These are phyloP conservation scores for Oopsacas minuta DNA, from an alignment of 37 sponge, comb jelly and placozoan species.

Conservation along the genomic window DNA sequence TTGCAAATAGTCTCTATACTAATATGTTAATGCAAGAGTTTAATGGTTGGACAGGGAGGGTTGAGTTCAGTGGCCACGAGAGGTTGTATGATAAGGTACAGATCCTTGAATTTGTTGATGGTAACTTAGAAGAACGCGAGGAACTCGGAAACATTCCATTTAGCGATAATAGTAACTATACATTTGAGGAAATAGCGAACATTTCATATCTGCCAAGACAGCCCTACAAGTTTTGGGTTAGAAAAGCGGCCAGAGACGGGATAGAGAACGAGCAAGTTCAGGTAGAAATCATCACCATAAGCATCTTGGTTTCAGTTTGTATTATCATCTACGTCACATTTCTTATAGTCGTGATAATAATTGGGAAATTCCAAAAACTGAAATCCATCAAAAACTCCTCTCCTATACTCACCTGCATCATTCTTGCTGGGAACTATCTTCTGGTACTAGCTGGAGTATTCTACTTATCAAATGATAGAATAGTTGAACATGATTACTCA, in stretches of 20 bases:
- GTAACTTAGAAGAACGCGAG: not conserved
- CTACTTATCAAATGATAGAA: not conserved
- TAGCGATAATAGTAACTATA: not conserved
- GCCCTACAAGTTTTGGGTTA: not conserved
- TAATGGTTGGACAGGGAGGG: not conserved
- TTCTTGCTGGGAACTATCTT: constrained; percentile 5
- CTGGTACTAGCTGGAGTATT: not conserved
- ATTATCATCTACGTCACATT: not conserved
- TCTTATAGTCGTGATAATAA: not conserved
- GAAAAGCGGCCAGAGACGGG: not conserved
- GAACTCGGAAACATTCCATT: not conserved
- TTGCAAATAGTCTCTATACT: not conserved
- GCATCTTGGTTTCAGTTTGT: not conserved
- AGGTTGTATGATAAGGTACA: not conserved
- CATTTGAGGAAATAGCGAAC: not conserved
- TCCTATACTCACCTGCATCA: not conserved
- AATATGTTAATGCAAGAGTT: not conserved
- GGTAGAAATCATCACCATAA: not conserved
- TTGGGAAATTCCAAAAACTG: not conserved
- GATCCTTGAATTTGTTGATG: not conserved
- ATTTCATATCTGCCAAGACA: not conserved
- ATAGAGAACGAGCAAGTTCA: not conserved
- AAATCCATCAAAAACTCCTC: not conserved
- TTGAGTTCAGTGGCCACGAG: not conserved
- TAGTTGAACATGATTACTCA: not conserved